Percentiles rank a stretch among this genome's conserved stretches.
Evolutionary conservation across 2,113 vertebrate species (phyloP).

Genomic region (Sinocyclocheilus grahami): DNA sequence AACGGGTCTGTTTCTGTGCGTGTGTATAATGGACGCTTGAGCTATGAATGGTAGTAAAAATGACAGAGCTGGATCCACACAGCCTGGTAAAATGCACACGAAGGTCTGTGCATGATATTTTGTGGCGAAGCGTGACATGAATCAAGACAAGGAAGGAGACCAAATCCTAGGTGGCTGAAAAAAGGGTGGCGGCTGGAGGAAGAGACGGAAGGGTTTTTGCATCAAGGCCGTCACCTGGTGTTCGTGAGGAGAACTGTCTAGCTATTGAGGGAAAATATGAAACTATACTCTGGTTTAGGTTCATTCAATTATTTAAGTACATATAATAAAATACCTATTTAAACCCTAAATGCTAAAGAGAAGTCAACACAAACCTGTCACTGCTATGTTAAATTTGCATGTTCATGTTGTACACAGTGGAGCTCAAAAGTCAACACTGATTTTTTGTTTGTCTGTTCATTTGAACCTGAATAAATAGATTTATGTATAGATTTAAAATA

Average conservation of each 20-base stretch:
- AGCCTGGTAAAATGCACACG: background rate
- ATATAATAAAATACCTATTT: background rate
- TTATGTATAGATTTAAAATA: background rate
- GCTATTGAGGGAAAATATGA: background rate
- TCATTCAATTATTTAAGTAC: background rate
- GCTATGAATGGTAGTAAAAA: background rate
- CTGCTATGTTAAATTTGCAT: background rate
- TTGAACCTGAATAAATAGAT: background rate
- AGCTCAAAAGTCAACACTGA: background rate
- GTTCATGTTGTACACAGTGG: background rate
- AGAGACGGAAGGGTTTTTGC: conserved; percentile 2
- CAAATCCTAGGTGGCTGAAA: conserved; percentile 45
- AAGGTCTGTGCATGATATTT: conserved; percentile 40
- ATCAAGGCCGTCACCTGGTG: conserved; percentile 48
- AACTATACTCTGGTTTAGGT: too few relatives aligned
- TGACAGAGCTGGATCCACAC: background rate
- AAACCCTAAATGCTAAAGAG: background rate
- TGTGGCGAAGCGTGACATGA: conserved; percentile 53
- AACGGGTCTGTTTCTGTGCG: background rate
- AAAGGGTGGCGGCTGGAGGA: conserved; percentile 51
- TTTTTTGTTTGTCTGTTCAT: background rate
- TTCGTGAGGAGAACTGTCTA: background rate
- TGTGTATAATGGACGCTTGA: background rate
- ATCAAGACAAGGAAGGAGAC: conserved; percentile 45
- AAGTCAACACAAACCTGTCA: background rate